A percentile compares a stretch with the other conserved stretches of the same genome.
phyloP scores from a whole-genome alignment of 2,113 vertebrate genomes.

The Cardinalis cardinalis region DNA sequence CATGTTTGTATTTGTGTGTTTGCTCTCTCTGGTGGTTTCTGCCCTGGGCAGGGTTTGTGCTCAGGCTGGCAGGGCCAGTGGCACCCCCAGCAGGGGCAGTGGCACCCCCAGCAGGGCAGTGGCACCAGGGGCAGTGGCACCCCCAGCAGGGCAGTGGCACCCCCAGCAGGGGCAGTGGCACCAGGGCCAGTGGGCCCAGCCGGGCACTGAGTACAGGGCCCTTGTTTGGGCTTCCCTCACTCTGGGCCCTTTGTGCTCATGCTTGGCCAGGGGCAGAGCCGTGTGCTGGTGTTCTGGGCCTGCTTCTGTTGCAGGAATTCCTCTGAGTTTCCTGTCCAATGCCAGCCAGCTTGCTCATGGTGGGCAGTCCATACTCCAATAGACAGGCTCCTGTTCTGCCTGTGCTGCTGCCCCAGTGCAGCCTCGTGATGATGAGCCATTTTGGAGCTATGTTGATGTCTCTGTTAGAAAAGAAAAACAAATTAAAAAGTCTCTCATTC shows the following conservation, averaged over 20 bases:
- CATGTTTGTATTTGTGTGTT: too few relatives aligned
- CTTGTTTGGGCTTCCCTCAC: neutral
- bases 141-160: too few relatives aligned
- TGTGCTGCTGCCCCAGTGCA: too few relatives aligned
- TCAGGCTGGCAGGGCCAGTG: neutral
- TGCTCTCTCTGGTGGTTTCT: neutral
- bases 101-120: too few relatives aligned
- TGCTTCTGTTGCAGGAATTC: neutral
- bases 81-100: too few relatives aligned
- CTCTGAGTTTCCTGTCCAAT: too few relatives aligned
- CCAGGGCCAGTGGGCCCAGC: too few relatives aligned
- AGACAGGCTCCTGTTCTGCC: too few relatives aligned
- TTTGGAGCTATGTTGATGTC: neutral
- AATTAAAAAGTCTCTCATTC: neutral
- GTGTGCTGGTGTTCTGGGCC: conserved; percentile 1
- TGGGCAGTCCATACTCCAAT: too few relatives aligned
- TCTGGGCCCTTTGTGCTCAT: fast-evolving
- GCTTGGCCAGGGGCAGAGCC: neutral
- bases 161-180: too few relatives aligned
- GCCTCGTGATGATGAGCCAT: neutral
- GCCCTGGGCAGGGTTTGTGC: neutral
- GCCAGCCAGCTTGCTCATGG: too few relatives aligned
- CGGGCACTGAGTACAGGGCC: neutral
- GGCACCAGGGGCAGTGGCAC: neutral
- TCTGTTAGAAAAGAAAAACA: neutral